Conservation (phyloP, 2,888 invertebrate genomes). For the Willowsia nigromaculata region DNA sequence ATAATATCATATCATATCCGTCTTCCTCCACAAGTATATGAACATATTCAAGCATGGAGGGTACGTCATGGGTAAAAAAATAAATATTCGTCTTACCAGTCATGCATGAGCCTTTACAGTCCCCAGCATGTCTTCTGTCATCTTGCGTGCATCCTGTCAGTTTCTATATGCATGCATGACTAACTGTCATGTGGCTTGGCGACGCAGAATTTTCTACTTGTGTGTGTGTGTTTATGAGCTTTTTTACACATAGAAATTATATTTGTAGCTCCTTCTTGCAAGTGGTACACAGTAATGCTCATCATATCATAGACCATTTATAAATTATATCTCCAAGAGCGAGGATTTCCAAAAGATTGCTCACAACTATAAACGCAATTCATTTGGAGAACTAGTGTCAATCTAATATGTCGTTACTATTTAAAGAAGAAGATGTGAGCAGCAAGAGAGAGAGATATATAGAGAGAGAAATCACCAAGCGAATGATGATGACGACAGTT, state of each 20-base stretch:
- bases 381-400: not conserved
- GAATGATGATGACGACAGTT: conserved; percentile 16
- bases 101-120: conserved; percentile 46
- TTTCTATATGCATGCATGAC: conserved; percentile 65
- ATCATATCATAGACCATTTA: not conserved
- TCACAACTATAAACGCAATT: not conserved
- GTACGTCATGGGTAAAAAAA: conserved; percentile 27
- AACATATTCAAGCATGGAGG: too few relatives aligned
- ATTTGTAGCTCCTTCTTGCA: not conserved
- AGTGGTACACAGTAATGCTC: not conserved
- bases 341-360: conserved; percentile 25
- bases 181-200: conserved; percentile 65
- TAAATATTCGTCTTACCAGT: conserved; percentile 36
- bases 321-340: not conserved
- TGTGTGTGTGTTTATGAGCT: not conserved
- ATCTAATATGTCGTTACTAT: not conserved
- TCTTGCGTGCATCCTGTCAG: conserved; percentile 71
- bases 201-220: conserved; percentile 33
- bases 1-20: not conserved
- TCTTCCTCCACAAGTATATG: not conserved
- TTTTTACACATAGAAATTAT: not conserved
- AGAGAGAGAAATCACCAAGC: conserved; percentile 9
- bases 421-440: not conserved
- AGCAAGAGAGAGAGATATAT: not conserved
- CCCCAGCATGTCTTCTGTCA: conserved; percentile 67